Evolutionary conservation across 2,888 invertebrate genomes (phyloP), one percentile per base, ranked within the genome.

Genomic region (Athalia cordata): DNA sequence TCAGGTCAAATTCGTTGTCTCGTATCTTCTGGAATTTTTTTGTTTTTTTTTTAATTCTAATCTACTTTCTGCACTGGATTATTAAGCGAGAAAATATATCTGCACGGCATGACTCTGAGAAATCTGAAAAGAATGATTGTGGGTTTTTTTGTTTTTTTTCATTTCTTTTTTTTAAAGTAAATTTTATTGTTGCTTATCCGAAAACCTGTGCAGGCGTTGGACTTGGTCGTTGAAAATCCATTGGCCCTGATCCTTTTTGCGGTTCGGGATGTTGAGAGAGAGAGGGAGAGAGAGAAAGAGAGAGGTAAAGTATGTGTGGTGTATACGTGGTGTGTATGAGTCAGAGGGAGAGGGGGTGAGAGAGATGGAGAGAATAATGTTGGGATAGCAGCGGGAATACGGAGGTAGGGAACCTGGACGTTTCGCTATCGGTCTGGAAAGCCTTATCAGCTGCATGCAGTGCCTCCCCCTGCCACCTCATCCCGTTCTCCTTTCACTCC

Each of bases 371-470:
- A 66, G 78, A 72, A 59, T n/a, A 75, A 77, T 70, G 65, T 62
- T 55, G 79, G 72, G 66, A 77, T 72, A 52, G 75, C 29, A 78
- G 74, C 70, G 43, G 75, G 75, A 79, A 70, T 81, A 83, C 81
- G 82, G 83, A 82, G 85, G 81, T 81, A 84, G 87, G 85, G 86
- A 87, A 88, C 86, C 88, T 88, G 89, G 88, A 85, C 87, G 85
- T 87, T 85, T 85, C 84, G 87, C 89, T 89, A 89, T 89, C 89
- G 87, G 87, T 83, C 83, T 82, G 84, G 85, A 82, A 61, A 67
- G 75, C 67, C 57, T 78, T 78, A 78, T 78, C 78, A 76, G 78
- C 76, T 87, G 86, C 84, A 87, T 89, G 89, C 90, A 89, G 89
- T 87, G 85, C 86, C 86, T 52, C 75, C 47, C 57, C 84, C 84